These are phyloP conservation scores for Scrobipalpa costella DNA, from an alignment of 2,888 invertebrate species.

Conservation along the genomic window DNA sequence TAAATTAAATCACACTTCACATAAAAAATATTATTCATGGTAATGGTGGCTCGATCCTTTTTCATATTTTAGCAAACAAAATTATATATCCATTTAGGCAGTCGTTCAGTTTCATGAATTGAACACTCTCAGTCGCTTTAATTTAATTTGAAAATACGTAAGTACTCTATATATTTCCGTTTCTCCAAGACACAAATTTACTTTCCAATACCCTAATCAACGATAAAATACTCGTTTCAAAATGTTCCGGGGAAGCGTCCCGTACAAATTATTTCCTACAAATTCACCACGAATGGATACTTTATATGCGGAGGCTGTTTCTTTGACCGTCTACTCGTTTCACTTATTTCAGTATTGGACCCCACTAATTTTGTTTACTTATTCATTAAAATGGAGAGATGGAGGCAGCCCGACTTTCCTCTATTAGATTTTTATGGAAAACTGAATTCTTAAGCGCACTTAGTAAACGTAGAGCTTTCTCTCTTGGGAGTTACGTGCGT, in stretches of 20 bases:
- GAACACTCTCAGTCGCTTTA: no score
- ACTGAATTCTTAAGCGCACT: slow-evolving; percentile 57
- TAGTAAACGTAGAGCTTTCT: slow-evolving; percentile 35
- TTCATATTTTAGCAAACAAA: no score
- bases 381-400: slow-evolving; percentile 78
- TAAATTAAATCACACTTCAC: no score
- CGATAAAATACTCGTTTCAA: slow-evolving; percentile 51
- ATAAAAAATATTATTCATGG: no score
- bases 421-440: slow-evolving; percentile 71
- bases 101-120: no score
- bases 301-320: slow-evolving; percentile 68
- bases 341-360: slow-evolving; percentile 74
- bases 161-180: neutral
- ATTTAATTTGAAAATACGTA: neutral
- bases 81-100: no score
- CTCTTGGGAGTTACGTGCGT: slow-evolving; percentile 8
- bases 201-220: slow-evolving; percentile 37
- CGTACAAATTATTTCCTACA: slow-evolving; percentile 55
- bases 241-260: slow-evolving; percentile 46
- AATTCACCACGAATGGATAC: slow-evolving; percentile 46
- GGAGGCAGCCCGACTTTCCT: slow-evolving; percentile 58
- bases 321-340: slow-evolving; percentile 66
- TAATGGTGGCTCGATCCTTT: no score
- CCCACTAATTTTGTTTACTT: slow-evolving; percentile 78
- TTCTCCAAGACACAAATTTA: neutral